Evolutionary conservation across 2,797 vertebrate species (phyloP).

Genomic region (Phataginus tricuspis): DNA sequence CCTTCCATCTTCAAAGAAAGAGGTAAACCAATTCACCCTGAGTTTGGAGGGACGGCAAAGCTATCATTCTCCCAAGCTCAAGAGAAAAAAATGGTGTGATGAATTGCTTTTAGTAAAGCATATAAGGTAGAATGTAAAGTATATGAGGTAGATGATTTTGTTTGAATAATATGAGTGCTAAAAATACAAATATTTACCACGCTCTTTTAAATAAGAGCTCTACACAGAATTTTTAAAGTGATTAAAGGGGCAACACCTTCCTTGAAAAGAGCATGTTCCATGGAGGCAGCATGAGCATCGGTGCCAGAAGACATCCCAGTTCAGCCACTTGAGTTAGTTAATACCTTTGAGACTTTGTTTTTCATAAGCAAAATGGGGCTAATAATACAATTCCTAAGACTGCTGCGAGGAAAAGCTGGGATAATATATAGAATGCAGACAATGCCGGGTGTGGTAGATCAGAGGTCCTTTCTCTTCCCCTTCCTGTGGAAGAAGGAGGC

Average conservation of each 20-base stretch:
- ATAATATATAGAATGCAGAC: neutral
- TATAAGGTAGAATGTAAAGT: neutral
- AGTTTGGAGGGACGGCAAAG: neutral
- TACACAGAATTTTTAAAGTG: neutral
- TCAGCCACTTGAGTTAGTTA: neutral
- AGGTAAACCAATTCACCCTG: neutral
- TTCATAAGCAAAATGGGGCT: neutral
- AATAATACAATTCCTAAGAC: neutral
- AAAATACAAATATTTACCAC: constrained; percentile 47
- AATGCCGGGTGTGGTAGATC: neutral
- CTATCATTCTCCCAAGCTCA: neutral
- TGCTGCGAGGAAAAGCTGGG: neutral
- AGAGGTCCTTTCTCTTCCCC: neutral
- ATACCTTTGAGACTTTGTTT: constrained; percentile 11
- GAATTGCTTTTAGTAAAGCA: constrained; percentile 19
- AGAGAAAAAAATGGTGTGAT: neutral
- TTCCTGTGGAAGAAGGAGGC: neutral
- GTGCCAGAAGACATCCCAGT: neutral
- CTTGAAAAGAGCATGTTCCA: neutral
- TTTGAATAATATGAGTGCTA: constrained; percentile 53
- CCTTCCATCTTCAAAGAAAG: neutral
- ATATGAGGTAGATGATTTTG: constrained; percentile 52
- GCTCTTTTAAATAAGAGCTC: constrained; percentile 50
- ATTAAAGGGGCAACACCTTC: neutral
- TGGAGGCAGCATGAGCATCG: neutral